Conservation (phyloP, 2,888 invertebrate species). For the Periphyllus acericola region DNA sequence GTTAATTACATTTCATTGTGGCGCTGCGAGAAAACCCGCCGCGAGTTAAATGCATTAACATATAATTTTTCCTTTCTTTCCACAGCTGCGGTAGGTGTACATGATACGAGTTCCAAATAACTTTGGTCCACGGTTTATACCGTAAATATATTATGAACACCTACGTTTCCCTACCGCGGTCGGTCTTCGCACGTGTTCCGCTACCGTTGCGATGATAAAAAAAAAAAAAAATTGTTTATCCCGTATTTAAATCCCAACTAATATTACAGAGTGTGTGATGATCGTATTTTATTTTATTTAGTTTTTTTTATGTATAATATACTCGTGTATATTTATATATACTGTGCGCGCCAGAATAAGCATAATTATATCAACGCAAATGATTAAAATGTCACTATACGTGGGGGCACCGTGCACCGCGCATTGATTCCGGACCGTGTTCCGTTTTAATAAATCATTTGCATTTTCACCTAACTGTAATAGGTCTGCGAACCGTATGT, state of each 20-base stretch:
- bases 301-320: too few relatives aligned
- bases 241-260: not conserved
- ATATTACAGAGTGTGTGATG: not conserved
- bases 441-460: constrained; percentile 18
- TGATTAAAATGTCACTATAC: not conserved
- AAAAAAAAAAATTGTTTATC: constrained; percentile 9
- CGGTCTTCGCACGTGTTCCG: not conserved
- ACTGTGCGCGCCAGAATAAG: not conserved
- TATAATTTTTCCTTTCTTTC: not conserved
- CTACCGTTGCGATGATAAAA: not conserved
- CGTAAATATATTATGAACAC: not conserved
- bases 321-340: too few relatives aligned
- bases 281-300: not conserved
- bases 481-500: not conserved
- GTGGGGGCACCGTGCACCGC: not conserved
- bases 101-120: not conserved
- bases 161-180: not conserved
- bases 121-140: not conserved
- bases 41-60: constrained; percentile 42
- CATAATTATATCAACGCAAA: not conserved
- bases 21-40: not conserved
- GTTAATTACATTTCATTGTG: constrained; percentile 42
- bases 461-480: not conserved
- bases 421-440: not conserved
- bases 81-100: not conserved